Evolutionary conservation across 2,888 invertebrate species (phyloP).

Genomic region (Alitta virens): DNA sequence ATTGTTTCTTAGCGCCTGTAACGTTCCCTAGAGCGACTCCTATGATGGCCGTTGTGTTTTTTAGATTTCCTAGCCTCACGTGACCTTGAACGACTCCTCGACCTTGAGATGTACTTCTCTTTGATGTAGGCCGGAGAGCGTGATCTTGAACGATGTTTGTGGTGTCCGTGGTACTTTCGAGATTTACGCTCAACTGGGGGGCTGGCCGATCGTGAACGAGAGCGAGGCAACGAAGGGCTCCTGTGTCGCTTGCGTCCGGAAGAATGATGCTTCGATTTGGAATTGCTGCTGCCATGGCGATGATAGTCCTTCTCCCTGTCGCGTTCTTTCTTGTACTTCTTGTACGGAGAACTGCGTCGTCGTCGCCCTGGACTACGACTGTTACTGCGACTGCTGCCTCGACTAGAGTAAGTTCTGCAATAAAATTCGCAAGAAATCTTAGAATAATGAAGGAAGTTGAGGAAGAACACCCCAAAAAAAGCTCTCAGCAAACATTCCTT

Average conservation of each 20-base stretch:
- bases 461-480: too few species aligned
- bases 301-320: background rate
- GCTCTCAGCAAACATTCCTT: too few species aligned
- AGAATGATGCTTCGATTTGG: background rate
- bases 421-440: too few species aligned
- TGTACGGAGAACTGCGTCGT: conserved; percentile 3
- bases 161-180: conserved; percentile 1
- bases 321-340: conserved; percentile 16
- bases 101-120: conserved; percentile 11
- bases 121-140: conserved; percentile 2
- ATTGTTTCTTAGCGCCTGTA: conserved; percentile 5
- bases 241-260: background rate
- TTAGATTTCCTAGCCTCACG: background rate
- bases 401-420: conserved; percentile 9
- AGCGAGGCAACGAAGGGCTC: conserved; percentile 4
- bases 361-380: conserved; percentile 5
- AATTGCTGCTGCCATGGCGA: background rate
- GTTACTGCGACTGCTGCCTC: conserved; percentile 13
- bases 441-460: too few species aligned
- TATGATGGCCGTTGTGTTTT: conserved; percentile 14
- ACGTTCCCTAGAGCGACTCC: conserved; percentile 11
- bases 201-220: background rate
- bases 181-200: conserved; percentile 2
- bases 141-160: conserved; percentile 9
- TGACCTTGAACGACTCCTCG: conserved; percentile 1